Percentiles rank a stretch among this genome's conserved stretches.
phyloP scores from a whole-genome alignment of 2,888 invertebrate genomes.

The Patella depressa region DNA sequence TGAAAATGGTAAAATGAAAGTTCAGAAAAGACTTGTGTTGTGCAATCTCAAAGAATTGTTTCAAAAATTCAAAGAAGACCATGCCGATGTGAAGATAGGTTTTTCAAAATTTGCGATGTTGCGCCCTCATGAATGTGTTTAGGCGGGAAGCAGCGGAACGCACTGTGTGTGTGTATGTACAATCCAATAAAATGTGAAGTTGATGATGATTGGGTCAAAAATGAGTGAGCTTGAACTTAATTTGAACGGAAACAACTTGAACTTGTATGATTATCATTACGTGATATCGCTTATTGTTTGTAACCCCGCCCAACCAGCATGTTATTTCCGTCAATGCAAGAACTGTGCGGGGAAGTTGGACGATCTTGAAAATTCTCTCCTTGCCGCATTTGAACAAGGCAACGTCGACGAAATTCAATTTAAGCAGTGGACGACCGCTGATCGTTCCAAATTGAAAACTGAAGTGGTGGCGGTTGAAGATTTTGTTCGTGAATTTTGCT shows the following conservation, averaged over 20 bases:
- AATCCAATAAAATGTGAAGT: not conserved
- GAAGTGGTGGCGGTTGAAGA: not conserved
- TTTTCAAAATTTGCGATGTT: conserved; percentile 16
- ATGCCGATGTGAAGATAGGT: conserved; percentile 6
- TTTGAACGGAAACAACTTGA: not conserved
- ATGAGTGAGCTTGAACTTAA: not conserved
- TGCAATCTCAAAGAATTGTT: conserved; percentile 1
- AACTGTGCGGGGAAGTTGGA: too few species aligned
- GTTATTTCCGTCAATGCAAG: not conserved
- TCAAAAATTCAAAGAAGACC: conserved; percentile 3
- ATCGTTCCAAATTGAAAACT: too few species aligned
- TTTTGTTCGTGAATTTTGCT: not conserved
- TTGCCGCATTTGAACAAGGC: too few species aligned
- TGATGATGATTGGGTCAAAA: not conserved
- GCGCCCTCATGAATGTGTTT: too few species aligned
- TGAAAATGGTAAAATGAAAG: not conserved
- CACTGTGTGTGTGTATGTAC: too few species aligned
- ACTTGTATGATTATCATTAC: not conserved
- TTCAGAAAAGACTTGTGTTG: not conserved
- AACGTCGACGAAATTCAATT: too few species aligned
- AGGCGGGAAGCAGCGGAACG: too few species aligned
- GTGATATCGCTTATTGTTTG: not conserved
- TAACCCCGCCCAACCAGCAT: not conserved
- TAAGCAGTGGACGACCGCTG: too few species aligned
- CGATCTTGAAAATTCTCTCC: too few species aligned